Conservation (phyloP, 2,888 invertebrate species). For the Ptilodon capucinus region DNA sequence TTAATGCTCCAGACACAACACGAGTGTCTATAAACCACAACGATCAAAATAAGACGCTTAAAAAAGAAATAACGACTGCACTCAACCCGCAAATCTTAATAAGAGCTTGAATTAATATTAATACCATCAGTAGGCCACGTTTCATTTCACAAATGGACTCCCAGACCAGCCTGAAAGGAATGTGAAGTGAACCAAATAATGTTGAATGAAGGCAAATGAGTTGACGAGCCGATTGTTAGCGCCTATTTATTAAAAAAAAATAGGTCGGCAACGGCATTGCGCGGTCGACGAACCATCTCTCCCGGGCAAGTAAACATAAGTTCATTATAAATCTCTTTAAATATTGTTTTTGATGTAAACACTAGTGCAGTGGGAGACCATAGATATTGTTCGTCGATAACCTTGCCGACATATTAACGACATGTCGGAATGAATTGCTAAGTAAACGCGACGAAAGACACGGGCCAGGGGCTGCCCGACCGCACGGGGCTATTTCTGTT, state of each 20-base stretch:
- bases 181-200: slow-evolving; percentile 54
- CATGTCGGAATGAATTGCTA: slow-evolving; percentile 67
- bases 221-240: slow-evolving; percentile 62
- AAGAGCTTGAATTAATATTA: slow-evolving; percentile 37
- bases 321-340: slow-evolving; percentile 31
- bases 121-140: slow-evolving; percentile 32
- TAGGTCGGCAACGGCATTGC: slow-evolving; percentile 59
- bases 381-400: slow-evolving; percentile 66
- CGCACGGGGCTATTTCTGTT: slow-evolving; percentile 67
- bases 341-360: slow-evolving; percentile 48
- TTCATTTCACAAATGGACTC: slow-evolving; percentile 42
- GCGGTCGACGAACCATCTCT: slow-evolving; percentile 59
- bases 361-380: slow-evolving; percentile 44
- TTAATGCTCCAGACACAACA: too few relatives aligned
- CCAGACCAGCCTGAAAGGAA: slow-evolving; percentile 45
- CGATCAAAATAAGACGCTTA: neutral
- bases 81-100: slow-evolving; percentile 18
- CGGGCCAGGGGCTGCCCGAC: slow-evolving; percentile 60
- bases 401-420: slow-evolving; percentile 75
- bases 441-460: slow-evolving; percentile 69
- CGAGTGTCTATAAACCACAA: too few relatives aligned
- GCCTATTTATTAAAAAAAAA: slow-evolving; percentile 62
- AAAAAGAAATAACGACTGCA: slow-evolving; percentile 3
- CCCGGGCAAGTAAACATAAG: slow-evolving; percentile 31
- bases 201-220: slow-evolving; percentile 62